Base-by-base conservation (phyloP, 2,888 invertebrate genomes). In the Drosophila multiciliata region DNA sequence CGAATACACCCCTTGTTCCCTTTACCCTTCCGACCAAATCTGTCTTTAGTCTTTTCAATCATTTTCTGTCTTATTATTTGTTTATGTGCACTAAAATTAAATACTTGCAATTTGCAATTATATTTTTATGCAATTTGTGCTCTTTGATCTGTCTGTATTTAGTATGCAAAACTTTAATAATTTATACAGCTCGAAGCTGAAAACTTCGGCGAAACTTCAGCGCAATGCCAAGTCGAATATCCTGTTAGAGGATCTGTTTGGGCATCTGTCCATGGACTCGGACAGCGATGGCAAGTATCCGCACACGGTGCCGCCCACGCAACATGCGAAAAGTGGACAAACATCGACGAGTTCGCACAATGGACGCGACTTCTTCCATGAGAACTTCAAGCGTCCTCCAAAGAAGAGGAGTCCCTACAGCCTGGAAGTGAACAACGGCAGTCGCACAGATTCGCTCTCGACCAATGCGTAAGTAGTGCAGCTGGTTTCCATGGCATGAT, bases 241-340 rank as follows among this genome's bases (percentile, higher is more conserved):
- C 20, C 72, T 93, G 68, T 82, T 93, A 11, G 93, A 93, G 66
- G 93, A 93, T 80, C 86, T 93, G 38, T 93, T 93, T 68, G 93
- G 93, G 1, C 91, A 92, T 15, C 80, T 93, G 36, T 93, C 93
- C 26, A 90, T 93, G 90, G 91, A 91, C 59, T 91, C 92, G 26
- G 93, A 93, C 70, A 91, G 91, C 59, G 92, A 90, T 63, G 84
- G 87, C 63, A 92, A 92, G 77, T 92, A 92, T 80, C 90, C 93
- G 35, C 93, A 88, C 62, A 93, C 91, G 36, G 91, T 91, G 71
- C 91, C 86, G 7, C 81, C 72, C 23, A 89, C 81, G 9, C 90
- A 91, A 63, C 91, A 91, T 72, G 78, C 85, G 1, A 85, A 90
- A 55, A 82, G 72, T 53, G 86, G 89, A 23, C 85, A 87, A 20